Percentiles rank a stretch among this genome's conserved stretches.
Evolutionary conservation across 2,113 vertebrate genomes (phyloP).

Genomic region (Notarius quadriscutis): DNA sequence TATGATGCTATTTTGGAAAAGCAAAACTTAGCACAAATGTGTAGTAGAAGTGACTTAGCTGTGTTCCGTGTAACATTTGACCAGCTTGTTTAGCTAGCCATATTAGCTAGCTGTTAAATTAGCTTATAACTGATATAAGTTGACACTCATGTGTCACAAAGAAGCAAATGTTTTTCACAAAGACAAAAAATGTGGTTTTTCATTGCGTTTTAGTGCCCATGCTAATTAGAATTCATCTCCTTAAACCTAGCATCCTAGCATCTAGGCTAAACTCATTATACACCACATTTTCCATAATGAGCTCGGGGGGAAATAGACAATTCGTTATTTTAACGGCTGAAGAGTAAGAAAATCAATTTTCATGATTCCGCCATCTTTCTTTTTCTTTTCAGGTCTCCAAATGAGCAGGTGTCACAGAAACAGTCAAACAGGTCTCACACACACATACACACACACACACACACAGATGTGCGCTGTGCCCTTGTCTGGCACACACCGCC

Average conservation of each 20-base stretch:
- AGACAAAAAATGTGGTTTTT: not conserved
- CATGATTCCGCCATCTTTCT: constrained; percentile 10
- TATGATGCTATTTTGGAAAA: not conserved
- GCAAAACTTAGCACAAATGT: not conserved
- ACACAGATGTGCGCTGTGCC: constrained; percentile 43
- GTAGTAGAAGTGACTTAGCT: not conserved
- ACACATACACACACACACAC: constrained; percentile 22
- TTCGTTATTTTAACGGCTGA: constrained; percentile 20
- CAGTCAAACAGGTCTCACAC: constrained; percentile 14
- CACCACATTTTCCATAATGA: not conserved
- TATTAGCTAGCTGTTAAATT: not conserved
- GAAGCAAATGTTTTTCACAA: not conserved
- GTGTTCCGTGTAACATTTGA: not conserved
- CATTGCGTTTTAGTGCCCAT: not conserved
- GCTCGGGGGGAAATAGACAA: not conserved
- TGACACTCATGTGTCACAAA: not conserved
- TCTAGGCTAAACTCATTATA: not conserved
- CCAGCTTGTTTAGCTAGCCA: not conserved
- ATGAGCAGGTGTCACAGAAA: constrained; percentile 31
- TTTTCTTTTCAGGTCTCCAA: constrained; percentile 20
- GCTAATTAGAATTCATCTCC: constrained; percentile 1
- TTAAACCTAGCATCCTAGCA: not conserved
- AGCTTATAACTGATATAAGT: not conserved
- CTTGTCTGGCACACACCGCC: constrained; percentile 11
- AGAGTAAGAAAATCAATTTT: constrained; percentile 20